Conservation (phyloP, 2,888 invertebrate species). For the Dryocosmus kuriphilus region DNA sequence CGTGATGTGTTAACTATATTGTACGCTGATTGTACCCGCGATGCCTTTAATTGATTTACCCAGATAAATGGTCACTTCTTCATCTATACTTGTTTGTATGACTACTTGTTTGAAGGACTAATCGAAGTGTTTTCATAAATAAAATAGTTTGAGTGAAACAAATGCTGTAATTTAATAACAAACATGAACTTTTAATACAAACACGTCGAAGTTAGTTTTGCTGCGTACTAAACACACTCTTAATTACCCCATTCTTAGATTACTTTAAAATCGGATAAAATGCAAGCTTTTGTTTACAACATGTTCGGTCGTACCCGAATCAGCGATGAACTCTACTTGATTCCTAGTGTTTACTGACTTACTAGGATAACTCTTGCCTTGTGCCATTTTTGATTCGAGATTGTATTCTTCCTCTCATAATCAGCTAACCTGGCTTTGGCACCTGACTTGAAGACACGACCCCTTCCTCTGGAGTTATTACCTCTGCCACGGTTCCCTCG, state of each 20-base stretch:
- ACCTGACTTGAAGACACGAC: not conserved
- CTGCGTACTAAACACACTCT: no score
- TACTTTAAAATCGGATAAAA: conserved; percentile 41
- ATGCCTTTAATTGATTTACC: no score
- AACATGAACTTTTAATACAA: no score
- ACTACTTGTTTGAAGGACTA: no score
- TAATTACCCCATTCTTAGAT: conserved; percentile 6
- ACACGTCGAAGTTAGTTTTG: no score
- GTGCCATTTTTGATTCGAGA: conserved; percentile 1
- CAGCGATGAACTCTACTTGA: conserved; percentile 51
- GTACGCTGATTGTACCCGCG: no score
- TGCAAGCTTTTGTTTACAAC: conserved; percentile 46
- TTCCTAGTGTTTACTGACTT: conserved; percentile 21
- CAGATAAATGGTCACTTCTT: no score
- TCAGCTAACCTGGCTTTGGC: conserved; percentile 46
- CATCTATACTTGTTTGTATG: no score
- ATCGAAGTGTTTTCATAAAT: no score
- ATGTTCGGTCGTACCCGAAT: conserved; percentile 56
- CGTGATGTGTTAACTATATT: no score
- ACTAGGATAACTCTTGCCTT: conserved; percentile 7
- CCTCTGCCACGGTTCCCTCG: conserved; percentile 38
- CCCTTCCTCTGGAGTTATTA: conserved; percentile 5
- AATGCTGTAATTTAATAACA: no score
- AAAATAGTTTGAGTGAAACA: no score
- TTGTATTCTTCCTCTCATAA: conserved; percentile 35